phyloP scores from a whole-genome alignment of 2,888 invertebrate genomes.

The Perizoma affinitatum region DNA sequence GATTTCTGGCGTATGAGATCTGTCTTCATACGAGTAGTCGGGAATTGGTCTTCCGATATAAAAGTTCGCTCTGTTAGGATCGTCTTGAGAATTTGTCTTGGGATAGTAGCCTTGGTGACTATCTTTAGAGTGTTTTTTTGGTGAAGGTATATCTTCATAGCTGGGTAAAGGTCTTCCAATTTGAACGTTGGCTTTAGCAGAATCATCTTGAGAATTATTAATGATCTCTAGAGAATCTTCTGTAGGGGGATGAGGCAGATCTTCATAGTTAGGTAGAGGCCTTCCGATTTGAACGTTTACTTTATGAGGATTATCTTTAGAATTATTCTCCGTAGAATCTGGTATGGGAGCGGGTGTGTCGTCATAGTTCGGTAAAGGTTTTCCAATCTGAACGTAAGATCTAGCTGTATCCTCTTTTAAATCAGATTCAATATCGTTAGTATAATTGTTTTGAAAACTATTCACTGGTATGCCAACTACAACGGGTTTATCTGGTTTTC shows the following conservation, averaged over 20 bases:
- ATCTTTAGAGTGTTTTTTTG: background rate
- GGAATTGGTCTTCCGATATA: conserved; percentile 5
- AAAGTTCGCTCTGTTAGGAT: conserved; percentile 20
- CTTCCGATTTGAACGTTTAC: conserved; percentile 5
- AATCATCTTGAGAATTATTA: conserved; percentile 1
- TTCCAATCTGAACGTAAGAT: conserved; percentile 4
- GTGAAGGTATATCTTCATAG: conserved; percentile 3
- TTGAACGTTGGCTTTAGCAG: background rate
- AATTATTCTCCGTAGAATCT: background rate
- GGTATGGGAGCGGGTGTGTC: background rate
- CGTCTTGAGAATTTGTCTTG: conserved; percentile 12
- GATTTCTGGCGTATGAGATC: conserved; percentile 67
- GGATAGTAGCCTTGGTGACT: conserved; percentile 23
- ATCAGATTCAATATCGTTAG: no score
- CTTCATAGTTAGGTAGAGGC: conserved; percentile 8
- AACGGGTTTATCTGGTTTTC: no score
- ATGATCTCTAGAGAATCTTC: background rate
- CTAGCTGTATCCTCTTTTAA: no score
- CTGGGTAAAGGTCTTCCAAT: conserved; percentile 15
- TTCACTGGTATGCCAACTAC: no score
- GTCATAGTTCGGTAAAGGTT: conserved; percentile 18
- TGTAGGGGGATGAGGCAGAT: background rate
- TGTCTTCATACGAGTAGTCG: conserved; percentile 27
- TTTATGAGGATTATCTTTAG: background rate
- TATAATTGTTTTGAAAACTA: no score